phyloP scores from a whole-genome alignment of 1,140 invertebrate species.

The Ips typographus region DNA sequence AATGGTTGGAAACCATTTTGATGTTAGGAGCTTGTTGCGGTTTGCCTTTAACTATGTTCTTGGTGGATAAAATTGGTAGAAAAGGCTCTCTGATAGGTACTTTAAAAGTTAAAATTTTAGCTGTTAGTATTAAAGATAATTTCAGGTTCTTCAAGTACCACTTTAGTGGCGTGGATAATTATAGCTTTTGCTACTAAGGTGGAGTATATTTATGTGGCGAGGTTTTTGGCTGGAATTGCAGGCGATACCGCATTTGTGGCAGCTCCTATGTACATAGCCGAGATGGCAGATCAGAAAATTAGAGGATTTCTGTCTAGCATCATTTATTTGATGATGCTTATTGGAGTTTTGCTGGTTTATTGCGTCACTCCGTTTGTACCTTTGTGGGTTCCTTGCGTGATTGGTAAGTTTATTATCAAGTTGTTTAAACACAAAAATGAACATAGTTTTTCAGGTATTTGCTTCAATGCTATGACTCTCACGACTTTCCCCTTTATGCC shows the following conservation, averaged over 20 bases:
- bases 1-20: constrained; percentile 64
- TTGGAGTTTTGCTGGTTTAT: constrained; percentile 44
- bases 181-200: constrained; percentile 55
- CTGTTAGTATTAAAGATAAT: background rate
- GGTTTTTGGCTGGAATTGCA: constrained; percentile 45
- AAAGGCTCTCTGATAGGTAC: constrained; percentile 53
- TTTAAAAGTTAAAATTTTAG: background rate
- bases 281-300: constrained; percentile 48
- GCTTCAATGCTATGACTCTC: constrained; percentile 29
- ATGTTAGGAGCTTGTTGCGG: constrained; percentile 64
- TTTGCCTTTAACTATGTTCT: constrained; percentile 56
- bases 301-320: constrained; percentile 44
- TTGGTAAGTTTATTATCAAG: constrained; percentile 13
- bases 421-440: background rate
- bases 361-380: constrained; percentile 43
- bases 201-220: constrained; percentile 57
- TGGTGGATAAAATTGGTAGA: constrained; percentile 65
- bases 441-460: constrained; percentile 26
- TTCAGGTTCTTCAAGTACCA: constrained; percentile 56
- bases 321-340: constrained; percentile 46
- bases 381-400: constrained; percentile 40
- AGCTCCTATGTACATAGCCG: constrained; percentile 49
- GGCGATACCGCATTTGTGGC: constrained; percentile 46
- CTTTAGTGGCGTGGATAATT: constrained; percentile 62
- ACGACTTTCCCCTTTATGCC: constrained; percentile 41